Base-by-base conservation (phyloP, 2,797 vertebrate species). In the Eidolon dupreanum region DNA sequence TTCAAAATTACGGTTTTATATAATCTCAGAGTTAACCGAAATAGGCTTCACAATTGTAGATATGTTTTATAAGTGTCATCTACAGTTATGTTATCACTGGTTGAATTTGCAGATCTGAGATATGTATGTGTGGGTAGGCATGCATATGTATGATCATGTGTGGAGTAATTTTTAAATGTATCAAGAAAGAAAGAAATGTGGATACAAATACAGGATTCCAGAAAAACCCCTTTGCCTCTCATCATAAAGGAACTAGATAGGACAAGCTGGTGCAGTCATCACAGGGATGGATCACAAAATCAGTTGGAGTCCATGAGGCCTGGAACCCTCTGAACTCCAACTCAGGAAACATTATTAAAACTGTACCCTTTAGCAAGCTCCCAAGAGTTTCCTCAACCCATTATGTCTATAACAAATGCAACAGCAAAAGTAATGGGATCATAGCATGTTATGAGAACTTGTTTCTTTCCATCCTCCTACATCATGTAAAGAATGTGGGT, bases 21-120 rank as follows among this genome's bases (percentile, higher is more conserved):
- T 59, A 41, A 74, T 83, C 59, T 79, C 31, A 86, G 63, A 85
- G 26, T 86, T 66, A 88, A 55, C 16, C 28, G 43, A 88, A 86
- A 78, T 31, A 41, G 19, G 61, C 6, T 36, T 95, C 41, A n/a
- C 8, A 26, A 13, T 17, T 11, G 11, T 28, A 75, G 15, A 28
- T 41, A 10, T 53, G 38, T 55, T 38, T 46, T 65, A 22, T 36
- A 79, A 75, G 9, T 33, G 20, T 59, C 15, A 28, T 41, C 17
- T 28, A 8, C n/a, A 31, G 3, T 49, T 41, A 8, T 5, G 2
- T 49, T 36, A 9, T 7, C 46, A 17, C 16, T 46, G 6, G 33
- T 17, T 77, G 61, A 15, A 24, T 82, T 51, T 88, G 46, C 31
- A 65, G 12, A 38, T 78, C 38, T 31, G 33, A 24, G 24, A 3